Percentiles rank a stretch among this genome's conserved stretches.
Evolutionary conservation across 2,888 invertebrate species (phyloP).

Genomic region (Crossocerus cetratus): DNA sequence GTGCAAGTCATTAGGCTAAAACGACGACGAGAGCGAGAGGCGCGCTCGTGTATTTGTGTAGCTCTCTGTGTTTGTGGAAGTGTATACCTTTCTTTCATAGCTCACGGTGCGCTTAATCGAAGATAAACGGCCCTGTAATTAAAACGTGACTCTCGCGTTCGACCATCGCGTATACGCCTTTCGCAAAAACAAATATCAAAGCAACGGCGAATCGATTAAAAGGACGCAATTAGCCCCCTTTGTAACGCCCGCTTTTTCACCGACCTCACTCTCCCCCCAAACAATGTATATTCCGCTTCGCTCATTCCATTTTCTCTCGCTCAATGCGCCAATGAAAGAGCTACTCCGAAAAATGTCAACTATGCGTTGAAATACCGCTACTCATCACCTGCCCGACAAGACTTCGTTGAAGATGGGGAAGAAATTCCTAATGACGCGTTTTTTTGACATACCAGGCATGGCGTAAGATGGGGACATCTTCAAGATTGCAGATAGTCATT

Average conservation of each 20-base stretch:
- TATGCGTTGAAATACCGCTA: conserved; percentile 11
- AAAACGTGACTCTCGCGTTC: conserved; percentile 55
- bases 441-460: too few relatives aligned
- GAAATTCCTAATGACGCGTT: too few relatives aligned
- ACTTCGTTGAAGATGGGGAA: too few relatives aligned
- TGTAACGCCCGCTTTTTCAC: conserved; percentile 38
- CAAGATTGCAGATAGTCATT: too few relatives aligned
- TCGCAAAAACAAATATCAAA: conserved; percentile 54
- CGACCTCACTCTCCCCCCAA: conserved; percentile 39
- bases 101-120: conserved; percentile 45
- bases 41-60: not conserved
- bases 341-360: conserved; percentile 31
- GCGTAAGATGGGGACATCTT: too few relatives aligned
- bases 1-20: conserved; percentile 55
- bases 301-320: conserved; percentile 1
- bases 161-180: conserved; percentile 37
- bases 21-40: conserved; percentile 28
- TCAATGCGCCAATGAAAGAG: conserved; percentile 30
- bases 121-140: conserved; percentile 56
- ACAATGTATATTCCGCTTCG: conserved; percentile 19
- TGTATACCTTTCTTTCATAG: conserved; percentile 20
- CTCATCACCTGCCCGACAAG: not conserved
- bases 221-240: conserved; percentile 45
- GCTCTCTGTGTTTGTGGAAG: not conserved
- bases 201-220: conserved; percentile 44